These are phyloP conservation scores for Odontesthes bonariensis DNA, from an alignment of 2,113 vertebrate genomes.

Conservation along the genomic window DNA sequence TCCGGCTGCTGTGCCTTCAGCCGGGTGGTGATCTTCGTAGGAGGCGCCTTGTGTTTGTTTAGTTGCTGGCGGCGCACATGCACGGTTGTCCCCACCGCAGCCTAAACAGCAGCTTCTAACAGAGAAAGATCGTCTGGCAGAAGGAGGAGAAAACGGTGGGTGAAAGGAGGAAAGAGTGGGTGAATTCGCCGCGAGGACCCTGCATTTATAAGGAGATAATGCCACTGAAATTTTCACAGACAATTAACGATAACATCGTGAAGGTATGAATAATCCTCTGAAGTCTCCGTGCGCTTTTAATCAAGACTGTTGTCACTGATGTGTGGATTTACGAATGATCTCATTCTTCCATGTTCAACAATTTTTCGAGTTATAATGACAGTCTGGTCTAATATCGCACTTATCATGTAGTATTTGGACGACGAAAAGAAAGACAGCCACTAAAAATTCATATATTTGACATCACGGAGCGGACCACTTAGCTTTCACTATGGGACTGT, in stretches of 20 bases:
- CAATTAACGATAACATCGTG: slow-evolving; percentile 53
- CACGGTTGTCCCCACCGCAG: slow-evolving; percentile 57
- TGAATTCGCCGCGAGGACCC: slow-evolving; percentile 36
- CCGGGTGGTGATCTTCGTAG: slow-evolving; percentile 48
- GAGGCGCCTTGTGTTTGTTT: slow-evolving; percentile 59
- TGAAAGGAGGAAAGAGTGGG: slow-evolving; percentile 45
- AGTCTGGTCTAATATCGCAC: slow-evolving; percentile 39
- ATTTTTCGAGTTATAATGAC: slow-evolving; percentile 55
- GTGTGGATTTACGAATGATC: slow-evolving; percentile 72
- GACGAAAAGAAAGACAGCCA: slow-evolving; percentile 34
- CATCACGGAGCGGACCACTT: slow-evolving; percentile 61
- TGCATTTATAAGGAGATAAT: slow-evolving; percentile 55
- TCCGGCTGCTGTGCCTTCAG: slow-evolving; percentile 45
- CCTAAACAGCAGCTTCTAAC: slow-evolving; percentile 59
- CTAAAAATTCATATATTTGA: slow-evolving; percentile 36
- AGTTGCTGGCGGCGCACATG: slow-evolving; percentile 57
- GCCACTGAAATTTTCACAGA: slow-evolving; percentile 55
- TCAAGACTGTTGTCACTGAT: slow-evolving; percentile 44
- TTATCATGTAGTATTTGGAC: slow-evolving; percentile 74
- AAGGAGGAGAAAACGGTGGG: slow-evolving; percentile 35
- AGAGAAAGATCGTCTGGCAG: slow-evolving; percentile 47
- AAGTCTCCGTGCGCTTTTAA: slow-evolving; percentile 35
- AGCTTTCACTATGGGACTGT: slow-evolving; percentile 80
- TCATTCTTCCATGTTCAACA: slow-evolving; percentile 53
- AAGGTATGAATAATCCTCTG: slow-evolving; percentile 70